Percentiles rank a stretch among this genome's conserved stretches.
These are phyloP conservation scores for Cyclura pinguis DNA, from an alignment of 2,797 vertebrate species.

Conservation along the genomic window DNA sequence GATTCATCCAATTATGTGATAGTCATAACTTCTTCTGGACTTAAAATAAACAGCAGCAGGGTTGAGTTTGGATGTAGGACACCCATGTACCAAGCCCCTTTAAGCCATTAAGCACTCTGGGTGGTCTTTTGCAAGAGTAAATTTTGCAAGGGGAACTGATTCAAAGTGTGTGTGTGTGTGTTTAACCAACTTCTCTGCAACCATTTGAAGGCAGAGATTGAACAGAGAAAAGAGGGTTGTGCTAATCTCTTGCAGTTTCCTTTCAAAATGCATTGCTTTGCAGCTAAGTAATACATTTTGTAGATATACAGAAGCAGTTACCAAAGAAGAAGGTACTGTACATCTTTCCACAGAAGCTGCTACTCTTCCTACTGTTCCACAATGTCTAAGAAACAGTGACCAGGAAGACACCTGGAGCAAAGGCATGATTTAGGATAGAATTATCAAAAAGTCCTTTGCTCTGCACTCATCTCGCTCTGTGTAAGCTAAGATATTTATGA, in stretches of 20 bases:
- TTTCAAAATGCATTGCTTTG: background rate
- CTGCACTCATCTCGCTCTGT: background rate
- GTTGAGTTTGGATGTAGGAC: background rate
- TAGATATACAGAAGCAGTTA: background rate
- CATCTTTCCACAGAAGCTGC: background rate
- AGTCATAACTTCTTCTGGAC: background rate
- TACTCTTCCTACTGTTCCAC: background rate
- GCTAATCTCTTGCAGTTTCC: background rate
- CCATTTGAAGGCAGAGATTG: background rate
- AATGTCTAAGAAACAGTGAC: background rate
- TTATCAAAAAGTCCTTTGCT: background rate
- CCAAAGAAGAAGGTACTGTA: background rate
- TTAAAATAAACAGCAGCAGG: conserved; percentile 21
- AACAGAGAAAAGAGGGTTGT: no score
- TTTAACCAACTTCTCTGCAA: background rate
- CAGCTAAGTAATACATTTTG: background rate
- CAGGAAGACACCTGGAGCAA: background rate
- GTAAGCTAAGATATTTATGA: background rate
- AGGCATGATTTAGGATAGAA: background rate
- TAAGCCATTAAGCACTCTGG: background rate
- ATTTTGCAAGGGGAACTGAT: background rate
- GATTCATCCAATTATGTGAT: conserved; percentile 4
- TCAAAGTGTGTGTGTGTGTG: background rate
- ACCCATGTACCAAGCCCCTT: background rate
- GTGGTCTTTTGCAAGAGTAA: conserved; percentile 2